A percentile compares a stretch with the other conserved stretches of the same genome.
Evolutionary conservation across 2,113 vertebrate genomes (phyloP).

Genomic region (Trichomycterus rosablanca): DNA sequence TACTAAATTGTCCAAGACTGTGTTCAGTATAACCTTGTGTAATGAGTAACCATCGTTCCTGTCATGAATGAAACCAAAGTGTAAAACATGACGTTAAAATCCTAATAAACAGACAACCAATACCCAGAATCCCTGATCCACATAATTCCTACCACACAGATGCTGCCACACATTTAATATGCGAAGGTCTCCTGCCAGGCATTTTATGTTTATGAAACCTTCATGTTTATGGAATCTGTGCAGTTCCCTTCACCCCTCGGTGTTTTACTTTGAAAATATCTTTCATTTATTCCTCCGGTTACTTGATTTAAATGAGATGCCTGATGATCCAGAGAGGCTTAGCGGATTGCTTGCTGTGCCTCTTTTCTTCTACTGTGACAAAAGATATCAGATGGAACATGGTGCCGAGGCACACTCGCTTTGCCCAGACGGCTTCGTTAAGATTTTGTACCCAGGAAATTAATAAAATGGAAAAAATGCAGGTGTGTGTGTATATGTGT

Average conservation of each 20-base stretch:
- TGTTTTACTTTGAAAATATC: slow-evolving; percentile 13
- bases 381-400: slow-evolving; percentile 39
- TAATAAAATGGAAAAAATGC: slow-evolving; percentile 32
- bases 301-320: slow-evolving; percentile 18
- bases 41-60: no score
- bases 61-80: no score
- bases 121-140: not conserved
- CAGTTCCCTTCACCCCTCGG: no score
- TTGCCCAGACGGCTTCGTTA: slow-evolving; percentile 35
- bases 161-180: not conserved
- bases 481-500: slow-evolving; percentile 19
- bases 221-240: no score
- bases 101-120: no score
- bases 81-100: no score
- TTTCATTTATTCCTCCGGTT: slow-evolving; percentile 18
- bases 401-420: slow-evolving; percentile 31
- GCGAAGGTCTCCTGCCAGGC: no score
- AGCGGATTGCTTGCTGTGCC: slow-evolving; percentile 24
- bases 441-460: slow-evolving; percentile 41
- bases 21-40: no score
- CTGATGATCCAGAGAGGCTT: slow-evolving; percentile 23
- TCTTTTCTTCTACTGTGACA: slow-evolving; percentile 29
- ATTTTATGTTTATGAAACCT: no score
- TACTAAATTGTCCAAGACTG: no score
- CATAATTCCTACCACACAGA: not conserved